These are phyloP conservation scores for Paragorgia papillata DNA, from an alignment of 92 coral and sea anemone species.

Conservation along the genomic window DNA sequence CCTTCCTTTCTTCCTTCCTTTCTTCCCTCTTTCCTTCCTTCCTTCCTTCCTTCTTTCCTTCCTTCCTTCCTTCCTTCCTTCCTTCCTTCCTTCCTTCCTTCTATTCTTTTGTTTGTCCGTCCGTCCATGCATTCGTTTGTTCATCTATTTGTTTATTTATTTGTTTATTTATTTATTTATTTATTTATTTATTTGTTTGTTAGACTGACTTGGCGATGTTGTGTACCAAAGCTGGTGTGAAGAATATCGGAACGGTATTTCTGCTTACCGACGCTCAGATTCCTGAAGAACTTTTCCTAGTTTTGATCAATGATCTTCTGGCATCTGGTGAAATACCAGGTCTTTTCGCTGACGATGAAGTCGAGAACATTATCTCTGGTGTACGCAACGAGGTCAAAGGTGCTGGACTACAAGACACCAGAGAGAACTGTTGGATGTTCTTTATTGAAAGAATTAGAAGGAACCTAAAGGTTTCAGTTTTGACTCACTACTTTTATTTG, in stretches of 20 bases:
- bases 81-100: too few relatives aligned
- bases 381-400: conserved; percentile 95
- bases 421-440: conserved; percentile 99
- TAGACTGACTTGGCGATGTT: conserved; percentile 85
- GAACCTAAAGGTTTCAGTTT: conserved; percentile 71
- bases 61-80: too few relatives aligned
- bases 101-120: too few relatives aligned
- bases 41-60: too few relatives aligned
- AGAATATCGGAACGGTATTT: conserved; percentile 96
- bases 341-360: conserved; percentile 93
- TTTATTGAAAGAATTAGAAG: conserved; percentile 94
- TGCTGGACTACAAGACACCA: conserved; percentile 95
- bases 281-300: conserved; percentile 96
- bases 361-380: conserved; percentile 90
- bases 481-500: background rate
- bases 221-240: conserved; percentile 93
- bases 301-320: conserved; percentile 92
- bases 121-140: too few relatives aligned
- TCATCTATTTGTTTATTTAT: background rate
- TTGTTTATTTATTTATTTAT: background rate
- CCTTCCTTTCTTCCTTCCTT: too few relatives aligned
- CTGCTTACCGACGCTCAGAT: conserved; percentile 96
- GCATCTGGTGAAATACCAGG: conserved; percentile 99
- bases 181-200: background rate
- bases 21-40: too few relatives aligned